Base-by-base conservation (phyloP, 2,888 invertebrate genomes). In the Stomorhina lunata region DNA sequence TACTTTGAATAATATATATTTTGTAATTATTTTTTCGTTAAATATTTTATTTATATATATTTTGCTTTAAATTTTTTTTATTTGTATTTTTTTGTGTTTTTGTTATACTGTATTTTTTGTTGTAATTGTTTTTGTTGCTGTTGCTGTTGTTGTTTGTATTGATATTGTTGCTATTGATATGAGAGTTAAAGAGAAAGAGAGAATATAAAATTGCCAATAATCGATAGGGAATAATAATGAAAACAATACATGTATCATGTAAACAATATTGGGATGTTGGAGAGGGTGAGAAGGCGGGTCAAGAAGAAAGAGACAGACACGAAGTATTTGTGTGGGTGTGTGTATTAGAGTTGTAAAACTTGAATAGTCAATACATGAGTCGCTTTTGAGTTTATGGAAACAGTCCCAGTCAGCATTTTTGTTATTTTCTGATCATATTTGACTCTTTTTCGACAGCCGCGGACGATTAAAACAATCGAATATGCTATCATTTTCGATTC, bases 1-100 rank as follows among this genome's bases (percentile, higher is more conserved):
- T 84, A 68, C 79, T 73, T 84, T 84, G 79, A 82, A 76, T 82
- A 82, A 61, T 82, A 78, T 85, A 85, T 85, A 84, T 61, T 84
- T 85, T 84, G 82, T 82, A 79, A 71, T 81, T 71, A 69, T 83
- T 83, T n/a, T n/a, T 71, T 77, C 65, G 68, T 81, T 83, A 73
- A 48, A 69, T 84, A 82, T 85, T 81, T 61, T 69, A 55, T 81
- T 75, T 50, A 68, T 75, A 71, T 68, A 73, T 69, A 68, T 45
- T 61, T 63, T 57, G 9, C 40, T 71, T 65, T 48, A 63, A 61
- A 61, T 59, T 59, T 57, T 32, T 72, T 71, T 73, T 25, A 1
- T 71, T 63, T 59, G 48, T 57, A 25, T 72, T 71, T 73, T 25
- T 2, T 71, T 63, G 43, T 63, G 22, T 82, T 85, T 78, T 84